Evolutionary conservation across 2,888 invertebrate species (phyloP).

Genomic region (Sclerodermus sp.): DNA sequence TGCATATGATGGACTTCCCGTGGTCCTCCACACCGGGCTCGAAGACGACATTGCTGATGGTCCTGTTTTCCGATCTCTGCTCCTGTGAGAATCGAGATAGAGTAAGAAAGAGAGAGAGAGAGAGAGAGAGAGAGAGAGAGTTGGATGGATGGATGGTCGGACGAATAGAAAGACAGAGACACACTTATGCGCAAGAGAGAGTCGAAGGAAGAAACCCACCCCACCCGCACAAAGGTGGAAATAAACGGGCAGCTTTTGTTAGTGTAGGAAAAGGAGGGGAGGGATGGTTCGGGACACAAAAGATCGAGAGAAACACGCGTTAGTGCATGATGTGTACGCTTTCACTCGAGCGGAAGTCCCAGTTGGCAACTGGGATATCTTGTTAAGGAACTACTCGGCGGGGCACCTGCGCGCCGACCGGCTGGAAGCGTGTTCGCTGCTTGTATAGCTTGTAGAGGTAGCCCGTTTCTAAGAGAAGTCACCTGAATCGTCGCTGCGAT

Average conservation of each 20-base stretch:
- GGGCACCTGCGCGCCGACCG: constrained; percentile 9
- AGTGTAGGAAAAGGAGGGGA: too few species aligned
- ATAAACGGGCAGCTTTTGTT: too few species aligned
- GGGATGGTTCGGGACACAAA: constrained; percentile 4
- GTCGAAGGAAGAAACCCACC: too few species aligned
- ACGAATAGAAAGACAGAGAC: constrained; percentile 1
- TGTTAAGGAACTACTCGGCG: constrained; percentile 29
- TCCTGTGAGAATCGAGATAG: constrained; percentile 62
- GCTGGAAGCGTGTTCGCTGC: not conserved
- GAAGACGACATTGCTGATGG: constrained; percentile 84
- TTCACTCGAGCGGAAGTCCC: constrained; percentile 34
- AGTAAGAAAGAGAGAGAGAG: not conserved
- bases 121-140: constrained; percentile 2
- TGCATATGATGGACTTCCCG: constrained; percentile 84
- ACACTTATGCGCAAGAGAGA: not conserved
- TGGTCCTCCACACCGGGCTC: constrained; percentile 88
- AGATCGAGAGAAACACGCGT: constrained; percentile 5
- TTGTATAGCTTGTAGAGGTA: not conserved
- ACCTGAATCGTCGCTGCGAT: too few species aligned
- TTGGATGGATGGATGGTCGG: too few species aligned
- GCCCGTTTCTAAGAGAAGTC: too few species aligned
- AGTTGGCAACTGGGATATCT: constrained; percentile 35
- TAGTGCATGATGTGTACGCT: constrained; percentile 20
- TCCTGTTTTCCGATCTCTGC: constrained; percentile 78
- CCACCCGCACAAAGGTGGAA: too few species aligned